These are phyloP conservation scores for Smutsia gigantea DNA, from an alignment of 2,797 vertebrate species.

Conservation along the genomic window DNA sequence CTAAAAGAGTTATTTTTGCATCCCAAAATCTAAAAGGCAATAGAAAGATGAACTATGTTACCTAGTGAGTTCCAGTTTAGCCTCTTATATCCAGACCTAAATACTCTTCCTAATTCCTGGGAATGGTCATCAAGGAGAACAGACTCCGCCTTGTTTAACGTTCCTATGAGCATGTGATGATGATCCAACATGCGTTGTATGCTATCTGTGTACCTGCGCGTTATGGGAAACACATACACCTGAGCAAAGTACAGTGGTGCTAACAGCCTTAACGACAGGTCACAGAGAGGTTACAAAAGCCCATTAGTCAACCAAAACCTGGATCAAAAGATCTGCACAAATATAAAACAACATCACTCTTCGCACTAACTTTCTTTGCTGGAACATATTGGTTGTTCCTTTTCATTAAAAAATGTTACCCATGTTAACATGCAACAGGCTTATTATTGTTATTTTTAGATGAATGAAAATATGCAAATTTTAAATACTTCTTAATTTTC, in stretches of 20 bases:
- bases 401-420: neutral
- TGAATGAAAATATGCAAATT: neutral
- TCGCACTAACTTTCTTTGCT: neutral
- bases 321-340: neutral
- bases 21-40: neutral
- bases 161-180: conserved; percentile 88
- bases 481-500: neutral
- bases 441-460: neutral
- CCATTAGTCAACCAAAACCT: neutral
- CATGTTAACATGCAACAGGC: neutral
- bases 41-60: conserved; percentile 75
- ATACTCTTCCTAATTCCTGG: conserved; percentile 85
- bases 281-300: too few species aligned
- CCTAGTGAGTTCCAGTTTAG: conserved; percentile 95
- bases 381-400: neutral
- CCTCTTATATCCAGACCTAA: conserved; percentile 89
- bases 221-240: neutral
- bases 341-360: neutral
- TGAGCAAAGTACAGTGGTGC: too few species aligned
- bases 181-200: conserved; percentile 87
- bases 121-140: conserved; percentile 89
- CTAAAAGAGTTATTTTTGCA: neutral
- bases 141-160: conserved; percentile 89
- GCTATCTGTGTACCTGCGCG: conserved; percentile 87
- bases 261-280: too few species aligned